Evolutionary conservation across 2,888 invertebrate genomes (phyloP), one percentile per base, ranked within the genome.

Genomic region (Aphidoletes aphidimyza): DNA sequence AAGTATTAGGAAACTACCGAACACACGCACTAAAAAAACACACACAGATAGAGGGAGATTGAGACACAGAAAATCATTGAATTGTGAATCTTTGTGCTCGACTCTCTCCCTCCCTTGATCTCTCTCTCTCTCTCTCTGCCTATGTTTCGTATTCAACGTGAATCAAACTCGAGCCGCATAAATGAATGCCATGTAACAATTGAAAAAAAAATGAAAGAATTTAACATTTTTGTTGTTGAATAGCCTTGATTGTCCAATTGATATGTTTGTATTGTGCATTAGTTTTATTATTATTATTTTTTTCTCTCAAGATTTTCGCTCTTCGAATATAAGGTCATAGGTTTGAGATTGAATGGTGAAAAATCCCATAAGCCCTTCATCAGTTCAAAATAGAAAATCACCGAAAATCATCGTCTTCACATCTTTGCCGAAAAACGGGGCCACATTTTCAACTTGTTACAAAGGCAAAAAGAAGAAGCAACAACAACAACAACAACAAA

Each of bases 241-340:
- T 37, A 37, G 37, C 37, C 81, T 81, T 81, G 81, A 81, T 81
- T 37, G 81, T 81, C 37, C 81, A 81, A 81, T 78, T 78, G 78
- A 78, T 37, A 81, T 81, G 81, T 81, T 81, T 81, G 8, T 22
- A 81, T 81, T 37, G 81, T 81, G 69, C 69, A 69, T 26, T 30
- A 11, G 69, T 9, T 69, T 81, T n/a, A n/a, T n/a, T 81, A 5
- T 22, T 22, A 3, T 22, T 54, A n/a, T 22, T 14, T 54, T 14
- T 5, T 22, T 22, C 22, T 14, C 22, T 54, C 54, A 5, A 14
- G 2, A 37, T n/a, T n/a, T 37, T 37, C 8, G 14, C n/a, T 22
- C 9, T 37, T 14, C 6, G n/a, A 37, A 36, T 81, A 22, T 81
- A 37, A n/a, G 81, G 81, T 81, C 81, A 81, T 81, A 36, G 81